Percentiles rank a stretch among this genome's conserved stretches.
Conservation (phyloP, 2,113 vertebrate species). For the Oenanthe melanoleuca region DNA sequence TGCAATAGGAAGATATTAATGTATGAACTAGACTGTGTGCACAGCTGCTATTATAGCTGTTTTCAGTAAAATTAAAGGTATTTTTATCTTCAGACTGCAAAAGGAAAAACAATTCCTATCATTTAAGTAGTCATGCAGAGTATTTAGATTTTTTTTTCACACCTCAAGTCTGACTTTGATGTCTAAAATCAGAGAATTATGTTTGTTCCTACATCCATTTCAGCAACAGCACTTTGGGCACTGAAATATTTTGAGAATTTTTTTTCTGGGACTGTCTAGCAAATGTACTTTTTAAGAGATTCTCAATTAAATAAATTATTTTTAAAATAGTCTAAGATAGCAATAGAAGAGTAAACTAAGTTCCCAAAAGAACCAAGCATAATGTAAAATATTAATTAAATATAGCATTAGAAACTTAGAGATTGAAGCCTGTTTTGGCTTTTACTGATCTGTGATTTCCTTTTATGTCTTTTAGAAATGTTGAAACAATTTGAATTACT, state of each 20-base stretch:
- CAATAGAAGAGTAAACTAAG: background rate
- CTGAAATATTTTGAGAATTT: background rate
- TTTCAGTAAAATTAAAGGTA: background rate
- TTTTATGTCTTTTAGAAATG: background rate
- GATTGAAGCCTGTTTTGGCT: background rate
- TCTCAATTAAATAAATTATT: background rate
- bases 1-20: background rate
- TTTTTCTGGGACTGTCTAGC: background rate
- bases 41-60: background rate
- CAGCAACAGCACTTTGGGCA: background rate
- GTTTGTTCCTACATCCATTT: background rate
- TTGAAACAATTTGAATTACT: background rate
- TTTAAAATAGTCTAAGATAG: background rate
- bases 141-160: background rate
- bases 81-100: constrained; percentile 2
- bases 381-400: background rate
- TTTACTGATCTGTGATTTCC: background rate
- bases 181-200: background rate
- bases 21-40: background rate
- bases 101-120: background rate
- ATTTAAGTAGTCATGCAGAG: background rate
- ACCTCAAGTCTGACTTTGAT: background rate
- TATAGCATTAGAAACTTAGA: background rate
- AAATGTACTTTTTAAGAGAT: background rate
- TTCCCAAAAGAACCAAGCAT: background rate